Percentiles rank a stretch among this genome's conserved stretches.
phyloP scores from a whole-genome alignment of 1,140 invertebrate species.

The Ridgeia piscesae region DNA sequence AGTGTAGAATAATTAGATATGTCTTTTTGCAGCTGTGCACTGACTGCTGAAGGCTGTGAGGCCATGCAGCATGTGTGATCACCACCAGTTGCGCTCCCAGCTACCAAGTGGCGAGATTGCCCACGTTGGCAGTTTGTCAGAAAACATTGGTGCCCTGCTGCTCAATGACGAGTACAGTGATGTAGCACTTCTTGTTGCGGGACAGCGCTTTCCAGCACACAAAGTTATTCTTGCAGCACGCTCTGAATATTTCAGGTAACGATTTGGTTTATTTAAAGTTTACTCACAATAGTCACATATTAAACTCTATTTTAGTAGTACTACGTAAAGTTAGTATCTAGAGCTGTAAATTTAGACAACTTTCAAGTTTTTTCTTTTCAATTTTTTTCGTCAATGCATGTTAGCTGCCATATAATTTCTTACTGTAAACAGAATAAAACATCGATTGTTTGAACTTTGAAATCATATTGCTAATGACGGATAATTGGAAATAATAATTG shows the following conservation, averaged over 20 bases:
- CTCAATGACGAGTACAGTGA: conserved; percentile 88
- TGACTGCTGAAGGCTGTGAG: neutral
- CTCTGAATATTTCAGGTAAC: conserved; percentile 88
- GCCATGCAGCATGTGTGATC: conserved; percentile 48
- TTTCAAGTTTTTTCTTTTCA: no score
- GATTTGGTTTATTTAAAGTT: neutral
- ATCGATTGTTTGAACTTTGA: no score
- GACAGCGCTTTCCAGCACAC: conserved; percentile 81
- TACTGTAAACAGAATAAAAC: no score
- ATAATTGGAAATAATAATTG: no score
- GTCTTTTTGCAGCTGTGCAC: neutral
- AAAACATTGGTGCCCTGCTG: conserved; percentile 79
- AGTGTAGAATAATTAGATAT: no score
- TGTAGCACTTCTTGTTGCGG: conserved; percentile 84
- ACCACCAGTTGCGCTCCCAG: conserved; percentile 47
- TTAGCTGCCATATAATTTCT: no score
- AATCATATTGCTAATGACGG: no score
- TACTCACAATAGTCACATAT: neutral
- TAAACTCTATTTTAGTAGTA: neutral
- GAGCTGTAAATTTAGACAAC: no score
- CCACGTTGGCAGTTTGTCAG: conserved; percentile 60
- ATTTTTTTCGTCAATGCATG: no score
- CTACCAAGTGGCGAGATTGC: conserved; percentile 50
- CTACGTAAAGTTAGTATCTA: no score
- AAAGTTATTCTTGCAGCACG: conserved; percentile 88